These are phyloP conservation scores for Fregetta grallaria DNA, from an alignment of 2,113 vertebrate species.

Conservation along the genomic window DNA sequence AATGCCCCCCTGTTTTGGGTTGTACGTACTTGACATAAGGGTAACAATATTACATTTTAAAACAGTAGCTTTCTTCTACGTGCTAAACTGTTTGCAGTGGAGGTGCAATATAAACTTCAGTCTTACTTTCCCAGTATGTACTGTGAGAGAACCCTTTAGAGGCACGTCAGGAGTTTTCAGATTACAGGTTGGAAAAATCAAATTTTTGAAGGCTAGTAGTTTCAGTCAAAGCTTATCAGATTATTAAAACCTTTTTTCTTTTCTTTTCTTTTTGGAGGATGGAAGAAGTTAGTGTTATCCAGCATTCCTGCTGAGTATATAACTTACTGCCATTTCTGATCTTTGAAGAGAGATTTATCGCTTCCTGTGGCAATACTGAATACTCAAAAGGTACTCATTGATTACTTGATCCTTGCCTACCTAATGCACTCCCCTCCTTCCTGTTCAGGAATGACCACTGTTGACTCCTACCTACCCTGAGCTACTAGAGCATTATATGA, in stretches of 20 bases:
- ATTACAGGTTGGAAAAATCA: neutral
- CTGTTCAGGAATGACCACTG: neutral
- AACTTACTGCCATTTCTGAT: conserved; percentile 23
- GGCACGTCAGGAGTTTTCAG: neutral
- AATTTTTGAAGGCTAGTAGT: neutral
- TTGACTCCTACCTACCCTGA: neutral
- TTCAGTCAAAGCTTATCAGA: neutral
- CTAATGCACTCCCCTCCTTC: neutral
- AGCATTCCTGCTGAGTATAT: conserved; percentile 25
- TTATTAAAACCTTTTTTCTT: conserved; percentile 30
- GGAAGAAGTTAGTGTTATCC: conserved; percentile 46
- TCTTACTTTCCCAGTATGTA: neutral
- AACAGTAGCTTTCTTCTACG: neutral
- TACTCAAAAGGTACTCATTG: conserved; percentile 34
- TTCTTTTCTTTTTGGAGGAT: conserved; percentile 56
- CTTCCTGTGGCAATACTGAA: conserved; percentile 34
- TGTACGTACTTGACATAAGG: neutral
- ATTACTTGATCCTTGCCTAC: conserved; percentile 23
- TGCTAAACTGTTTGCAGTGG: neutral
- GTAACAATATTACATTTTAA: neutral
- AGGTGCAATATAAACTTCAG: neutral
- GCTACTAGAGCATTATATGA: neutral
- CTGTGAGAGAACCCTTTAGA: neutral
- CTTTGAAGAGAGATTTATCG: conserved; percentile 38
- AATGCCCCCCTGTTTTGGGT: neutral